A percentile compares a stretch with the other conserved stretches of the same genome.
These are phyloP conservation scores for Mesembrinibis cayennensis DNA, from an alignment of 2,113 vertebrate species.

Conservation along the genomic window DNA sequence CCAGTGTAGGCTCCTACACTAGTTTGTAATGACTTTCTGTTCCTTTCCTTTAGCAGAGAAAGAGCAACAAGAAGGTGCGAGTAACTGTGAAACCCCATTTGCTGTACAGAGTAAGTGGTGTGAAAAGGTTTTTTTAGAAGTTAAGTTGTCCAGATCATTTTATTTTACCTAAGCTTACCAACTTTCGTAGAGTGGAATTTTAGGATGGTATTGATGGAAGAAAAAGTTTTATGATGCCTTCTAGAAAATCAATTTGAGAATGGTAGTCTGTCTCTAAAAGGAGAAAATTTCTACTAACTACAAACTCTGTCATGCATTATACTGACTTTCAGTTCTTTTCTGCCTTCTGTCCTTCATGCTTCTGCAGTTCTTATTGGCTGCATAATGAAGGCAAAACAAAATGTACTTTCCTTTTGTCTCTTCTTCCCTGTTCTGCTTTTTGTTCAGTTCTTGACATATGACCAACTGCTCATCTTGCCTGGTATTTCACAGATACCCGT, in stretches of 20 bases:
- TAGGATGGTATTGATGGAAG: not conserved
- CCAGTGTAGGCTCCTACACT: not conserved
- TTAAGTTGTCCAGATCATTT: not conserved
- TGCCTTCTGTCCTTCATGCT: not conserved
- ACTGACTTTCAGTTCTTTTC: not conserved
- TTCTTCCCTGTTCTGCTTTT: not conserved
- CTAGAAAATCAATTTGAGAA: not conserved
- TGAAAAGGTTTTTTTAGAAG: not conserved
- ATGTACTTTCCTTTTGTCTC: not conserved
- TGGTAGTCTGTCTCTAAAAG: not conserved
- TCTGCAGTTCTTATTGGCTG: not conserved
- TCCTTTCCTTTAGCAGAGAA: constrained; percentile 81
- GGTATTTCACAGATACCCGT: not conserved
- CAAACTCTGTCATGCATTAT: not conserved
- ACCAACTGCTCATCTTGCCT: not conserved
- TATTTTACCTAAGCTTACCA: not conserved
- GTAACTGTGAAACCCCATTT: constrained; percentile 97
- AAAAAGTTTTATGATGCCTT: not conserved
- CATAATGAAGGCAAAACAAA: not conserved
- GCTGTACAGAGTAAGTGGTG: constrained; percentile 88
- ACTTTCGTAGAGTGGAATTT: not conserved
- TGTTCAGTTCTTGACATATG: not conserved
- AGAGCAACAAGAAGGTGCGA: constrained; percentile 92
- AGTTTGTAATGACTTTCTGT: not conserved
- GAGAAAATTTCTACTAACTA: not conserved